phyloP scores from a whole-genome alignment of 92 coral and sea anemone genomes.

The Epizoanthus stellaris region DNA sequence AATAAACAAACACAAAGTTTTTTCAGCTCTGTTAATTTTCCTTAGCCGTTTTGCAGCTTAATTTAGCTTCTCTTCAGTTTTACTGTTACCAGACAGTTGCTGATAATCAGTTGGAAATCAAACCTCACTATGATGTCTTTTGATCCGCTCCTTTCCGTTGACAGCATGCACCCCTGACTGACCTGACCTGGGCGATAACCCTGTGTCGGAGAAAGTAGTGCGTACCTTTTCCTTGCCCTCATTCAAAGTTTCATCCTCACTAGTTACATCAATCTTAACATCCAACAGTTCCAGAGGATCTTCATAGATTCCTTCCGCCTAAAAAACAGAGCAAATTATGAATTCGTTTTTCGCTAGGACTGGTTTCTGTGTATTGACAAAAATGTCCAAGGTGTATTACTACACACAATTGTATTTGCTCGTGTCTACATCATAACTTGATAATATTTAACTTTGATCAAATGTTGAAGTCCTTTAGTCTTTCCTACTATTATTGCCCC shows the following conservation, averaged over 20 bases:
- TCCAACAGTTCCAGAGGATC: slow-evolving; percentile 81
- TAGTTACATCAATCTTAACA: slow-evolving; percentile 64
- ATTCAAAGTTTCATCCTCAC: slow-evolving; percentile 88
- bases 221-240: slow-evolving; percentile 60
- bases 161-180: slow-evolving; percentile 30
- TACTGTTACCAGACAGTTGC: slow-evolving; percentile 33
- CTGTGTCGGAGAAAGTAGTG: slow-evolving; percentile 4
- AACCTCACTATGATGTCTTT: slow-evolving; percentile 38
- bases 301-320: slow-evolving; percentile 94
- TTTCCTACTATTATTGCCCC: no score
- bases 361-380: no score
- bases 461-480: no score
- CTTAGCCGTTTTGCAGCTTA: no score
- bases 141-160: slow-evolving; percentile 33
- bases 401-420: no score
- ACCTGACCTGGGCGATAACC: slow-evolving; percentile 31
- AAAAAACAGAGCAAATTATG: not conserved
- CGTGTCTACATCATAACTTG: no score
- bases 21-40: no score
- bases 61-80: not conserved
- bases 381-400: no score
- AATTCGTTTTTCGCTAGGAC: not conserved
- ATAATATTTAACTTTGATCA: no score
- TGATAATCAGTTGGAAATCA: slow-evolving; percentile 22
- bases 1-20: no score